These are phyloP conservation scores for Monopis laevigella DNA, from an alignment of 2,888 invertebrate genomes.

Conservation along the genomic window DNA sequence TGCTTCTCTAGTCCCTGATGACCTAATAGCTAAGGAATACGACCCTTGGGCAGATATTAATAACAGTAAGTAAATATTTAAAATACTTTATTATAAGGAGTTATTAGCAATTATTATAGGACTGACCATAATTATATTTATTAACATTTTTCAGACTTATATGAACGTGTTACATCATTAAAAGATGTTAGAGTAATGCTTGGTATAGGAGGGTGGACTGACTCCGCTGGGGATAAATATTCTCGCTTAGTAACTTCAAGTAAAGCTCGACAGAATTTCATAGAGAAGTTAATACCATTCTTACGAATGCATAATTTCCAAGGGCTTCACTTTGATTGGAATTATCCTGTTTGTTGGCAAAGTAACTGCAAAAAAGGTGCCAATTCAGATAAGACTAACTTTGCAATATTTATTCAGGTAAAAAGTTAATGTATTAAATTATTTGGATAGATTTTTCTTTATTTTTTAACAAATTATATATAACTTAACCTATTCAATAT, in stretches of 20 bases:
- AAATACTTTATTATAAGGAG: neutral
- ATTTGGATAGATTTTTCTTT: slow-evolving; percentile 2
- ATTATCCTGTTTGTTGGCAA: slow-evolving; percentile 94
- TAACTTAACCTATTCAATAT: neutral
- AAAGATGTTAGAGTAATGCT: slow-evolving; percentile 74
- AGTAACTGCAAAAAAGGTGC: slow-evolving; percentile 87
- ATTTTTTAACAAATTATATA: neutral
- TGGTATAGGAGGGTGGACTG: slow-evolving; percentile 96
- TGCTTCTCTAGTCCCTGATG: slow-evolving; percentile 84
- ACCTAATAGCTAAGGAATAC: slow-evolving; percentile 78
- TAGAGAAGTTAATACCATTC: slow-evolving; percentile 74
- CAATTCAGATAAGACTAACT: slow-evolving; percentile 79
- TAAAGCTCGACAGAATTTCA: slow-evolving; percentile 74
- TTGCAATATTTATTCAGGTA: slow-evolving; percentile 78
- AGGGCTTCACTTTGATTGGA: slow-evolving; percentile 94
- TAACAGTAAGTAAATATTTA: slow-evolving; percentile 70
- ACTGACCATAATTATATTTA: neutral
- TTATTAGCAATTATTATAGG: neutral
- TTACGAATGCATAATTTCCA: slow-evolving; percentile 80
- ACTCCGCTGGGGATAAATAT: slow-evolving; percentile 89
- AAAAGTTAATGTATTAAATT: slow-evolving; percentile 15
- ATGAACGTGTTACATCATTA: slow-evolving; percentile 78
- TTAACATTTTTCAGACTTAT: slow-evolving; percentile 73
- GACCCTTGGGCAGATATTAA: slow-evolving; percentile 91
- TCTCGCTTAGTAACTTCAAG: slow-evolving; percentile 78